These are phyloP conservation scores for Limnephilus rhombicus DNA, from an alignment of 2,888 invertebrate genomes.

Conservation along the genomic window DNA sequence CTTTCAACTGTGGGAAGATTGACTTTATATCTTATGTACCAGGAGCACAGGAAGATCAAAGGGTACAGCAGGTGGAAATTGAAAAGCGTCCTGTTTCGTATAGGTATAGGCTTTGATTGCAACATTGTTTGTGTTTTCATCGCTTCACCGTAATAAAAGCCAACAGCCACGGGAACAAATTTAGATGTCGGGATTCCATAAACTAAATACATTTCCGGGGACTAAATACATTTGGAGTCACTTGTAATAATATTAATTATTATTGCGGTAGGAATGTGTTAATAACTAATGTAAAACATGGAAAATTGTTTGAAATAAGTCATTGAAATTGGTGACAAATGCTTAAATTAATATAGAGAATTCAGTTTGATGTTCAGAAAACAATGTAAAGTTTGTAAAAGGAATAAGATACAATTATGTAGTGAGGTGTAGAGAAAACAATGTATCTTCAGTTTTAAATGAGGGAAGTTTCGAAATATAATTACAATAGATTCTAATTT, in stretches of 20 bases:
- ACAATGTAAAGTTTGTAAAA: background rate
- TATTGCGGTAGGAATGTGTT: background rate
- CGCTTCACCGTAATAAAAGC: constrained; percentile 56
- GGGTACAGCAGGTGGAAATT: constrained; percentile 56
- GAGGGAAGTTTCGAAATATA: background rate
- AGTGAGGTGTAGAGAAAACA: background rate
- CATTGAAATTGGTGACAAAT: background rate
- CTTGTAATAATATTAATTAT: background rate
- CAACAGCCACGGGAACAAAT: constrained; percentile 59
- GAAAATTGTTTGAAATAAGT: background rate
- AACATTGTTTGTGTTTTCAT: constrained; percentile 61
- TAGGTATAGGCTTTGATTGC: constrained; percentile 58
- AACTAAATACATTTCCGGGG: too few relatives aligned
- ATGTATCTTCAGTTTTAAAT: background rate
- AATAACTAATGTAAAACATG: background rate
- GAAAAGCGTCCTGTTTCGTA: constrained; percentile 63
- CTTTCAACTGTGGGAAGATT: constrained; percentile 47
- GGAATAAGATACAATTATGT: background rate
- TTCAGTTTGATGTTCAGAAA: too few relatives aligned
- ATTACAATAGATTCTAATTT: background rate
- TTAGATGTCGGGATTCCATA: background rate
- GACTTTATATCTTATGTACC: constrained; percentile 44
- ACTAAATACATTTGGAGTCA: background rate
- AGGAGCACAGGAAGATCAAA: constrained; percentile 59
- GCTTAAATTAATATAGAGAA: background rate